Percentiles rank a stretch among this genome's conserved stretches.
Conservation (phyloP, 2,797 vertebrate species). For the Lepilemur septentrionalis region DNA sequence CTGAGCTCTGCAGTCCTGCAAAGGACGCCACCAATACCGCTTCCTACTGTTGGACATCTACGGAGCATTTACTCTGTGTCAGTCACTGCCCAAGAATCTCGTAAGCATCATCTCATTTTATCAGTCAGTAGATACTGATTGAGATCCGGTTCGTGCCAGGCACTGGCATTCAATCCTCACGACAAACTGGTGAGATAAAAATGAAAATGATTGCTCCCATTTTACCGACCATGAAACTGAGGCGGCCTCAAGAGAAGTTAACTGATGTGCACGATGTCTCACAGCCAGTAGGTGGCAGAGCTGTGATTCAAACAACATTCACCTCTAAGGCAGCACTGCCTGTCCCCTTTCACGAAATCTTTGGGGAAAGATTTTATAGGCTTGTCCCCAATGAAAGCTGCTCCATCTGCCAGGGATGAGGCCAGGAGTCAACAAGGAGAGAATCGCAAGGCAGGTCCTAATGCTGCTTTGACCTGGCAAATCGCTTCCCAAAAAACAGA, state of each 20-base stretch:
- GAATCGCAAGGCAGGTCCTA: background rate
- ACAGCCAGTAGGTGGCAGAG: constrained; percentile 72
- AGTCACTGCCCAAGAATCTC: background rate
- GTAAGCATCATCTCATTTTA: background rate
- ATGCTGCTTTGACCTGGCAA: background rate
- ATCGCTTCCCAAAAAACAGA: background rate
- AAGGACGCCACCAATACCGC: no score
- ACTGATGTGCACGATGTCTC: background rate
- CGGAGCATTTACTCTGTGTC: background rate
- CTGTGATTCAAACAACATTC: background rate
- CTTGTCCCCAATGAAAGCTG: background rate
- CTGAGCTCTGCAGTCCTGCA: background rate
- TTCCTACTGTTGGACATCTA: background rate
- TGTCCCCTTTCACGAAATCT: background rate
- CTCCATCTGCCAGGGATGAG: no score
- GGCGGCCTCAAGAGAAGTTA: background rate
- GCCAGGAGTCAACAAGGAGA: background rate
- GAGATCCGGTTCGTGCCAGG: background rate
- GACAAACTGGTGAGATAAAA: background rate
- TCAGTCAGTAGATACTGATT: background rate
- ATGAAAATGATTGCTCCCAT: background rate
- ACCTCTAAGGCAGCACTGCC: background rate
- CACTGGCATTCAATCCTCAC: background rate
- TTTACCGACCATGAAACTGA: background rate
- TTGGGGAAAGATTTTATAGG: background rate